Conservation (phyloP, 1,140 invertebrate species). For the Choristoneura fumiferana region DNA sequence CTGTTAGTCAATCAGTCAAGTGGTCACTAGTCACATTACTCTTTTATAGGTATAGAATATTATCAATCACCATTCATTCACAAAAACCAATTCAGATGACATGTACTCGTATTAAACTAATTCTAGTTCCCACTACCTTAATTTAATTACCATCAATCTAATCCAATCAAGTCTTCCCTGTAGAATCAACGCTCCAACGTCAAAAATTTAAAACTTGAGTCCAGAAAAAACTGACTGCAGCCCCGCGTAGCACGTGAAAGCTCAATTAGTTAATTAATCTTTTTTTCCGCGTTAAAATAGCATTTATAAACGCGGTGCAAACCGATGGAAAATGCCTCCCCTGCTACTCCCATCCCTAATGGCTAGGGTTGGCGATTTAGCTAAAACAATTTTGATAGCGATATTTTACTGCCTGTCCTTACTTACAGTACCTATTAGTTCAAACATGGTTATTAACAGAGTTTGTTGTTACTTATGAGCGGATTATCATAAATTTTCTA, state of each 20-base stretch:
- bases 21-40: too few relatives aligned
- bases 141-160: too few relatives aligned
- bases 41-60: too few relatives aligned
- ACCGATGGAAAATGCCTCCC: conserved; percentile 68
- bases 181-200: background rate
- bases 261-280: conserved; percentile 78
- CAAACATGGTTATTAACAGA: too few relatives aligned
- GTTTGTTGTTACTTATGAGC: too few relatives aligned
- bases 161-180: background rate
- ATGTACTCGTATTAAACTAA: background rate
- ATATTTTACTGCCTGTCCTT: too few relatives aligned
- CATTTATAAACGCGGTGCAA: conserved; percentile 73
- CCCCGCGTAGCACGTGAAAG: conserved; percentile 37
- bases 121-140: background rate
- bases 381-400: too few relatives aligned
- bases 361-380: conserved; percentile 46
- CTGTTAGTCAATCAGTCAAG: too few relatives aligned
- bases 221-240: background rate
- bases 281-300: conserved; percentile 77
- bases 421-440: conserved; percentile 35
- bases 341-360: conserved; percentile 19
- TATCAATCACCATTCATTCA: too few relatives aligned
- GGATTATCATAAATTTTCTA: too few relatives aligned
- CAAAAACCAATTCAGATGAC: too few relatives aligned
- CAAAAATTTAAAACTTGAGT: background rate